Evolutionary conservation across 1,140 invertebrate genomes (phyloP), one percentile per base, ranked within the genome.

Genomic region (Telenomus remus): DNA sequence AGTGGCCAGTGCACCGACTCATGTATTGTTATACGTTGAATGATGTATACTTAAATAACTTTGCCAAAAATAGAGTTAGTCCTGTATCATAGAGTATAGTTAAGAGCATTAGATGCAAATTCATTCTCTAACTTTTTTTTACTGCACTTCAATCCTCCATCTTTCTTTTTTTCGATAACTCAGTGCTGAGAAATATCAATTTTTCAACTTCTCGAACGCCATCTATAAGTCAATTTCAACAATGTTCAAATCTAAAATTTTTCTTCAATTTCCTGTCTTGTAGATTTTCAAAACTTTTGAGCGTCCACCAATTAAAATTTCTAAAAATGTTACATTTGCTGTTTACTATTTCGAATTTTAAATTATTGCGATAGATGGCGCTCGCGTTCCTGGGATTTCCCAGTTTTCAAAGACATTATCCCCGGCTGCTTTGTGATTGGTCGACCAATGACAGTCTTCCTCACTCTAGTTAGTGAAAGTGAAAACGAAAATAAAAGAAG

Each of bases 1-100:
- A 83, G 86, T 87, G 87, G 86, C 86, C 86, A 87, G 86, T 88
- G 87, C 86, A 87, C 86, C 84, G 82, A 84, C 82, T 84, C 80
- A 84, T 83, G 82, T 88, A 86, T 85, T 80, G 80, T 84, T 84
- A 85, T 86, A 83, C 79, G 73, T 84, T 85, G 82, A 65, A 83
- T 84, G 85, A 83, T 79, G 83, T 87, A 88, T 87, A 87, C 87
- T 82, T 87, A 86, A 88, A 86, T 83, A 87, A 87, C 84, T 87
- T 88, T 88, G 85, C 87, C 87, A 88, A 88, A 88, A 88, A 88
- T 88, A 88, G 86, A 83, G 87, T 87, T 88, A 88, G 87, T 87
- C 82, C 80, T 85, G 77, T 87, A 86, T 87, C 85, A 84, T 88
- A 88, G 86, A 86, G 69, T 86, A 86, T 88, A 88, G 85, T 86